These are phyloP conservation scores for Drosophila planitibia DNA, from an alignment of 2,888 invertebrate genomes.

Conservation along the genomic window DNA sequence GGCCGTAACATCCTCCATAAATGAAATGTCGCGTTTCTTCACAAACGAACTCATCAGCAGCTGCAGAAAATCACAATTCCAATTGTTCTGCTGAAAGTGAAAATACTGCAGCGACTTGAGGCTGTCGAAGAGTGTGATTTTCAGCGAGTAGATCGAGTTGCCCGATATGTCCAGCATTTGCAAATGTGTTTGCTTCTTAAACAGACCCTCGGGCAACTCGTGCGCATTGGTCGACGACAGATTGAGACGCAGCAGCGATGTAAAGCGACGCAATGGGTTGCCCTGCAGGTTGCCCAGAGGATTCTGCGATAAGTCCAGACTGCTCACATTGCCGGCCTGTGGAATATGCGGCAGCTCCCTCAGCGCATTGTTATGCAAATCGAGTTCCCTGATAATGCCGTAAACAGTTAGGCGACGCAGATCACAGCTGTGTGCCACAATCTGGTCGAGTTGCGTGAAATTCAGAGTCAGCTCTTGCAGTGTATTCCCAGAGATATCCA, in stretches of 20 bases:
- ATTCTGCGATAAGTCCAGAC: conserved; percentile 81
- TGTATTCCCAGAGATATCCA: conserved; percentile 83
- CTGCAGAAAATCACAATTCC: conserved; percentile 84
- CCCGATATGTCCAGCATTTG: conserved; percentile 81
- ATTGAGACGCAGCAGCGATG: conserved; percentile 77
- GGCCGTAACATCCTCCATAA: conserved; percentile 81
- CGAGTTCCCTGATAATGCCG: conserved; percentile 77
- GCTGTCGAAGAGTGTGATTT: conserved; percentile 82
- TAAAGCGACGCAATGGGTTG: conserved; percentile 79
- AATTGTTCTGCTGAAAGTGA: conserved; percentile 84
- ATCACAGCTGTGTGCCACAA: conserved; percentile 79
- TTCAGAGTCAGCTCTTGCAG: conserved; percentile 81
- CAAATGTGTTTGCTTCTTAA: conserved; percentile 81
- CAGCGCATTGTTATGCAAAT: conserved; percentile 82
- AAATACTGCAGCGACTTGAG: conserved; percentile 83
- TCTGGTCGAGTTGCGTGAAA: conserved; percentile 72
- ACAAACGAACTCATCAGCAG: conserved; percentile 83
- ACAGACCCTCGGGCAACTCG: conserved; percentile 81
- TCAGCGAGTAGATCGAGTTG: conserved; percentile 81
- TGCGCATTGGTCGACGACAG: conserved; percentile 79
- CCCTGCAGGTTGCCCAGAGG: conserved; percentile 82
- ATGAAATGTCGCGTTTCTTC: conserved; percentile 82
- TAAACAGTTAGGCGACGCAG: conserved; percentile 79
- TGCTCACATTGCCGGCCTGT: conserved; percentile 79
- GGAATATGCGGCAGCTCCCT: conserved; percentile 82